Percentiles rank a stretch among this genome's conserved stretches.
These are phyloP conservation scores for Sitta carolinensis DNA, from an alignment of 2,797 vertebrate genomes.

Conservation along the genomic window DNA sequence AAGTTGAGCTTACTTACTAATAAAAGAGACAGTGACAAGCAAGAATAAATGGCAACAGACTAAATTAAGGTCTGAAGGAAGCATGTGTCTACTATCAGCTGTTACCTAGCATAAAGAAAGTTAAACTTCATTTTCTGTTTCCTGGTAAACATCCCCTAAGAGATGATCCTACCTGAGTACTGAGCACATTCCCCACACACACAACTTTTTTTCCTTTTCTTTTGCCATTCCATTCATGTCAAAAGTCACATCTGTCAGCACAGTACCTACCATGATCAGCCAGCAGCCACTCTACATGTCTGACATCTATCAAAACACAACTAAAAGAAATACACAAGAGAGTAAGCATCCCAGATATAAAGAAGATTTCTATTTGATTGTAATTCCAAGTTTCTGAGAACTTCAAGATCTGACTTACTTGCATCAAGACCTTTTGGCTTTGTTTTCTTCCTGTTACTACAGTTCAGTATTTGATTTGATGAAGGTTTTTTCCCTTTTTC, in stretches of 20 bases:
- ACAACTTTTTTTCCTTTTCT: rapidly evolving
- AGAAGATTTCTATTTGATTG: background rate
- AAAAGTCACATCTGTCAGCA: background rate
- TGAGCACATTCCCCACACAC: background rate
- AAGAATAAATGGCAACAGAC: background rate
- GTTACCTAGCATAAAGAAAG: background rate
- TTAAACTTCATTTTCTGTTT: background rate
- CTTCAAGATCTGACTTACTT: background rate
- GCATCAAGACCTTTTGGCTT: background rate
- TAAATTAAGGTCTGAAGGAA: background rate
- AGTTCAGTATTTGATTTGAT: background rate
- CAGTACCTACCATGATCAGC: background rate
- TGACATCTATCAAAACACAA: background rate
- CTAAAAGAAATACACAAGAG: background rate
- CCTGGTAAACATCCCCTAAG: background rate
- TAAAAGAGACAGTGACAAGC: background rate
- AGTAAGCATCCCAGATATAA: background rate
- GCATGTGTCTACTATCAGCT: background rate
- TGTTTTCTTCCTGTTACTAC: background rate
- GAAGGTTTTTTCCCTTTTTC: background rate
- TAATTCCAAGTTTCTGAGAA: background rate
- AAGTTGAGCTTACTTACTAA: background rate
- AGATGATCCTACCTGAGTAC: background rate
- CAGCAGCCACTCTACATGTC: background rate
- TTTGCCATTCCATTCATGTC: background rate